Base-by-base conservation (phyloP, 1,140 invertebrate genomes). In the Rhysida immarginata region DNA sequence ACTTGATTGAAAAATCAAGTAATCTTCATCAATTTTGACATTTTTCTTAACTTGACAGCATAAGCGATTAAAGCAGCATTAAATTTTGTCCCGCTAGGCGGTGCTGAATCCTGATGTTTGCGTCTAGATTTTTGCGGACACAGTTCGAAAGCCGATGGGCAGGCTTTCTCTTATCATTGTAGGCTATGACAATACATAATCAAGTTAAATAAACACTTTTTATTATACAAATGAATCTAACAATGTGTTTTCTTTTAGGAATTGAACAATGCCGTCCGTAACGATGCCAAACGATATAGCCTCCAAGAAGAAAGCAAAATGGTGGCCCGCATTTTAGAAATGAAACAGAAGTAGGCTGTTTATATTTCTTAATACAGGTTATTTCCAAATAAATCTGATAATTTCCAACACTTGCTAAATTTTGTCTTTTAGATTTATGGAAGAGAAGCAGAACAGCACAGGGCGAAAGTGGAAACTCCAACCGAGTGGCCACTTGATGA, bases 401-500 rank as follows among this genome's bases (percentile, higher is more conserved):
- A 35, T 8, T 35, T 35, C 29, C 29, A 35, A 35, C 16, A 35
- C 5, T 8, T 35, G 20, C 18, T 46, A 23, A 46, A 46, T 46
- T 46, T 46, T 23, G 64, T 71, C 35, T 57, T 57, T 5, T 16
- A 44, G 35, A 57, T 54, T 50, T 41, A 8, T 26, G 5, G 26
- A 27, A 16, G 52, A 51, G 5, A 14, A n/a, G 16, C 45, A 58
- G 57, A 46, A n/a, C 26, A 57, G 46, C 53, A 56, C 45, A 24
- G 54, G 77, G 11, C 77, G 81, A 61, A 82, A 81, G 66, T 83
- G 81, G 81, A 83, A 82, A 64, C 63, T 82, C 18, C 80, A 80
- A 24, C 78, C 81, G 5, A 75, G 74, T 61, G 81, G 81, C 2
- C 80, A 82, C 62, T 80, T 80, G 0, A 78, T 82, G 59, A 77